These are phyloP conservation scores for Dromococcyx pavoninus DNA, from an alignment of 2,797 vertebrate genomes.

Conservation along the genomic window DNA sequence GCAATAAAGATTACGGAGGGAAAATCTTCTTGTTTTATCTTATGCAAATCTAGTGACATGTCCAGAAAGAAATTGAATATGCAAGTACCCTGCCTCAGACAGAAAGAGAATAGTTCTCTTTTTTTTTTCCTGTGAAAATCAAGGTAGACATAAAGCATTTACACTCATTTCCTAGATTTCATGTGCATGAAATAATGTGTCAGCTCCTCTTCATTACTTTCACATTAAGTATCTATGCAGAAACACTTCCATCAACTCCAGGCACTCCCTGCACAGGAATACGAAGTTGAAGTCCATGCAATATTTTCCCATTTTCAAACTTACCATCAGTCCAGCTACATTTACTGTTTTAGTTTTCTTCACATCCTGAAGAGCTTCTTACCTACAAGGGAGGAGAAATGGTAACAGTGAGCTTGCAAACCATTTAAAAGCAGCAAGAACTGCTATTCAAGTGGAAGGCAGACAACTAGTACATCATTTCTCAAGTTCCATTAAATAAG, in stretches of 20 bases:
- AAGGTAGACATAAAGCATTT: background rate
- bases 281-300: background rate
- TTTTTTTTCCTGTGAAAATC: rapidly evolving
- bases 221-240: background rate
- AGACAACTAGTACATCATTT: background rate
- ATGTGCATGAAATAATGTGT: background rate
- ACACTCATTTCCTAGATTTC: background rate
- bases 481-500: background rate
- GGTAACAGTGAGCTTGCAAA: background rate
- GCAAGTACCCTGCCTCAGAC: background rate
- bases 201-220: background rate
- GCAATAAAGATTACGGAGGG: background rate
- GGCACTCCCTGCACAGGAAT: background rate
- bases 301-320: background rate
- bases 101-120: background rate
- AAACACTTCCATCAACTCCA: background rate
- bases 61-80: background rate
- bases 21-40: background rate
- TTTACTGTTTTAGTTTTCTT: background rate
- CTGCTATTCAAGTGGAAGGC: background rate
- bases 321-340: background rate
- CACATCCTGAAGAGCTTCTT: background rate
- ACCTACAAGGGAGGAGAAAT: background rate
- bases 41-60: background rate
- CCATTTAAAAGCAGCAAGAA: background rate